A percentile compares a stretch with the other conserved stretches of the same genome.
phyloP scores from a whole-genome alignment of 1,140 invertebrate species.

The Thrips palmi region DNA sequence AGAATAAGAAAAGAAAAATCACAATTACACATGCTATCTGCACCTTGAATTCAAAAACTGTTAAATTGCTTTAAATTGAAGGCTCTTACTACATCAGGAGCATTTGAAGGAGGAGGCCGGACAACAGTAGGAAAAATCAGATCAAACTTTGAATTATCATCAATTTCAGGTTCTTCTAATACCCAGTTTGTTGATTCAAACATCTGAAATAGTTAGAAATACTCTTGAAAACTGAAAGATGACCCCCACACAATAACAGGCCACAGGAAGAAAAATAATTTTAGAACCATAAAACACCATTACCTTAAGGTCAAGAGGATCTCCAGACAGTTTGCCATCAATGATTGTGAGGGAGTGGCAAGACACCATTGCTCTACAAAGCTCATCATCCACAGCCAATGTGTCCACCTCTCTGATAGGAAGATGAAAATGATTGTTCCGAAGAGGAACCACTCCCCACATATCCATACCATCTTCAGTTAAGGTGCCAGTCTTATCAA shows the following conservation, averaged over 20 bases:
- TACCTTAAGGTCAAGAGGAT: conserved; percentile 63
- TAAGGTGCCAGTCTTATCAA: conserved; percentile 94
- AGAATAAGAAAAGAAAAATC: conserved; percentile 11
- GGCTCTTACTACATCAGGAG: no score
- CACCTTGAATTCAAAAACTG: no score
- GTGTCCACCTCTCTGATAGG: conserved; percentile 31
- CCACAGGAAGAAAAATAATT: conserved; percentile 8
- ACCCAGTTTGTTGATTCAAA: conserved; percentile 71
- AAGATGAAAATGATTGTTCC: conserved; percentile 33
- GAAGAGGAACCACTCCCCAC: conserved; percentile 60
- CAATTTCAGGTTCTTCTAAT: conserved; percentile 72
- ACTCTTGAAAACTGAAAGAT: not conserved
- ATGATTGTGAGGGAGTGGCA: conserved; percentile 72
- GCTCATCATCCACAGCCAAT: conserved; percentile 24
- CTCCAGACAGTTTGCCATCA: conserved; percentile 53
- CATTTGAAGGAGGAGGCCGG: conserved; percentile 29
- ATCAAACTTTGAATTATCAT: conserved; percentile 72
- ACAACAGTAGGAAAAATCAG: conserved; percentile 74
- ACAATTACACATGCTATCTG: conserved; percentile 2
- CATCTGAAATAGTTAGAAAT: conserved; percentile 31
- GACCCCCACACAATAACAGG: conserved; percentile 3
- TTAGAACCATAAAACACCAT: no score
- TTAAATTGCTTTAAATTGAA: no score
- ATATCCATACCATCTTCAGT: conserved; percentile 89
- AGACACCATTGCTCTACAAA: conserved; percentile 45